Base-by-base conservation (phyloP, 2,113 vertebrate genomes). In the Cephalopterus ornatus region DNA sequence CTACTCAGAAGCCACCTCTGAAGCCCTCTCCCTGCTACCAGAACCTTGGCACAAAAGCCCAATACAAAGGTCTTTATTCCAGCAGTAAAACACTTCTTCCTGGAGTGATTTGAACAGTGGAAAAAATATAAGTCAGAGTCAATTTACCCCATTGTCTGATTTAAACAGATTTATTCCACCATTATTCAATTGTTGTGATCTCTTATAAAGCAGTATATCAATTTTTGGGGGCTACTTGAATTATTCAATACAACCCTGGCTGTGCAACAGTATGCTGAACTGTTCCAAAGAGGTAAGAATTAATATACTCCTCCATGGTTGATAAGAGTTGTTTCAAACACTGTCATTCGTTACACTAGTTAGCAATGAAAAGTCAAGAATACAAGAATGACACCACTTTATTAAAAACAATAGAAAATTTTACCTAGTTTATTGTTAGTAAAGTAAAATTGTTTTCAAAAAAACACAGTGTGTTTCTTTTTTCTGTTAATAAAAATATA, bases 391-490 rank as follows among this genome's bases (percentile, higher is more conserved):
- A 65, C 10, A 56, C 8, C 63, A 59, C 23, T 35, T 41, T 4
- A 59, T 62, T 39, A 42, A 67, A 17, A 86, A 67, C 2, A 22
- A 41, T 2, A 11, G 10, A 15, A 67, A 86, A 53, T 6, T 17
- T 61, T 50, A 42, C 46, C 28, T 80, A 55, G 10, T 14, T 61
- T 47, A 17, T 42, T 47, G 19, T 26, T 35, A 50, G 6, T 17
- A 59, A 88, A 68, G 41, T 63, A 53, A n/a, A 78, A n/a, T 24
- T 4, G 0, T 56, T 91, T 66, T 19, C 3, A 41, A 61, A 85
- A 85, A 77, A 33, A 33, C 24, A 0, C 14, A 52, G 0, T 26
- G 14, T 1, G 0, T 65, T 53, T 78, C 50, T 78, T 7, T 78
- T 7, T 71, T 85, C 4, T 62, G 7, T 47, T 81, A 82, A 44